Base-by-base conservation (phyloP, 2,888 invertebrate species). In the Tetragonula carbonaria region DNA sequence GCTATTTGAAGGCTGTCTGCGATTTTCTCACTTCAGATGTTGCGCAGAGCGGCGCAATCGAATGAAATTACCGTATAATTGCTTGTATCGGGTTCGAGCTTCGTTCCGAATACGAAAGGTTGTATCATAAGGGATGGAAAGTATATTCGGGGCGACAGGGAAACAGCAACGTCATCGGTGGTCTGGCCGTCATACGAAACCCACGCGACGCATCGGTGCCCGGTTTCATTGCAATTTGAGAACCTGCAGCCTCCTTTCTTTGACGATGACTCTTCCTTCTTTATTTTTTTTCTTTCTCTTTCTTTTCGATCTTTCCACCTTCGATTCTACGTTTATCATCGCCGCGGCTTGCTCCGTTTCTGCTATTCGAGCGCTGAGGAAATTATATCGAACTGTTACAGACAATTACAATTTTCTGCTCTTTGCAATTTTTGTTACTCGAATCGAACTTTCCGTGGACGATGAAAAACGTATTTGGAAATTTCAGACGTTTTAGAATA, bases 211-310 rank as follows among this genome's bases (percentile, higher is more conserved):
- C 90, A 85, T 87, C 78, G 93, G 94, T 94, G 94, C 94, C 90
- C 84, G 93, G 93, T 94, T 94, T 93, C 94, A 93, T 92, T 91
- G 94, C 94, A 94, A 94, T 94, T 94, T 93, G 94, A 94, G 94
- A 94, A 91, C 91, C 91, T 91, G 90, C 91, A 90, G 90, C 89
- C 90, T 91, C 90, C 89, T 88, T 88, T 83, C 83, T 82, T 83
- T 88, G 68, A 81, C 86, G 79, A 88, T 84, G 81, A 88, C 85
- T 88, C 86, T 76, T 86, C 79, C 74, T 80, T 82, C 82, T 66
- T 78, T 74, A 67, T 74, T 74, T 57, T 73, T 45, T 33, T 3
- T 3, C 3, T 33, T 3, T 68, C 77, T 71, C 33, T 33, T 33
- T 68, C 80, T 71, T 53, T 73, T 59, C 50, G 21, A 62, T 55